Base-by-base conservation (phyloP, 2,888 invertebrate genomes). In the Trachelus tabidus region DNA sequence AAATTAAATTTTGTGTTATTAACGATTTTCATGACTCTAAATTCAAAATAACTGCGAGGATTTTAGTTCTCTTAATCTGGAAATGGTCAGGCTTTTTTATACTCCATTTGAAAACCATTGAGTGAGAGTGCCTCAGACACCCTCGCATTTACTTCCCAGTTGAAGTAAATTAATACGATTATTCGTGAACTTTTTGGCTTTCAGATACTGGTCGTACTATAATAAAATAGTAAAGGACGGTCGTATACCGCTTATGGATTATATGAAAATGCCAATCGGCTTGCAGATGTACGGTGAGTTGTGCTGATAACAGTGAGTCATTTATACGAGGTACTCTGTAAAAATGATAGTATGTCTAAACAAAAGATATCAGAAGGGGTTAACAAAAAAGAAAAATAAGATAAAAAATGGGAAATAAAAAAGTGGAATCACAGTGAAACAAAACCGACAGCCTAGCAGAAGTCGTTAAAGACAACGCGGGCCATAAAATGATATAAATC, bases 271-370 rank as follows among this genome's bases (percentile, higher is more conserved):
- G 90, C 92, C 95, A 85, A 94, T 93, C 84, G 95, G 96, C 76
- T 95, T 96, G 91, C 95, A 96, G 90, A 97, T 97, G 90, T 98
- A 97, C 93, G 97, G 97, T 95, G 92, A 92, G 73, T 79, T 34
- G 12, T 56, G 23, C 9, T 6, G 56, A 56, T 56, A 56, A 56
- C 6, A 56, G 23, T 56, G 56, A 9, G 56, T 56, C 6, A 23
- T 23, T 23, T 56, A 56, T 56, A 56, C 9, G 56, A 56, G 56
- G 23, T 56, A 56, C 9, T 23, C 9, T 15, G 15, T 15, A 56
- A 56, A 56, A 56, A 56, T 15, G 4, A 6, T 56, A 9, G 23
- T 56, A 56, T 56, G 23, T 9, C 56, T 37, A 15, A 56, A 56
- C 1, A 9, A 23, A 56, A 2, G 9, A 23, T 56, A 56, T 56